Base-by-base conservation (phyloP, 2,113 vertebrate genomes). In the Lampris incognitus region DNA sequence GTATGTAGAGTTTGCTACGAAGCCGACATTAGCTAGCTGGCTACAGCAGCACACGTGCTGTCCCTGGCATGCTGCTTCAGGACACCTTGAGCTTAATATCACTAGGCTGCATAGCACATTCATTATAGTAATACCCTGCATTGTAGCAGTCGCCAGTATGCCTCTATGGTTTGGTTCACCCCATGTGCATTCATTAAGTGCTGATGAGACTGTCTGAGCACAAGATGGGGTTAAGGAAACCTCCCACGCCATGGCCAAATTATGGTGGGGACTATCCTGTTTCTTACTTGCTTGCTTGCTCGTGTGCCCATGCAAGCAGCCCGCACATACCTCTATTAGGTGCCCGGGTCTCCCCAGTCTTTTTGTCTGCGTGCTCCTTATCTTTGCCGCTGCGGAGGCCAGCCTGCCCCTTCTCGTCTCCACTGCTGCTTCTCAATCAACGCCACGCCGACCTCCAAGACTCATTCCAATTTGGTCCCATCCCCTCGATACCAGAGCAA, bases 401-500 rank as follows among this genome's bases (percentile, higher is more conserved):
- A 75, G 75, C 50, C 57, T 72, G 77, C 61, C 88, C 77, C 77
- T 69, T 68, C 76, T 76, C 56, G 24, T 81, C 84, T 79, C 76
- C 9, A 11, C 72, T 13, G 59, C 66, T 52, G 54, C 81, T 82
- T 87, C 88, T 89, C 85, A 85, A 87, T 92, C 90, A 89, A 77
- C 55, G 49, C 48, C 69, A 76, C 72, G 76, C 75, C 70, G 76
- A 73, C 86, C 86, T 82, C 84, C 70, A 70, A 77, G 85, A 86
- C 87, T 88, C 81, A 72, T 85, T 91, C 82, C 87, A 89, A 89
- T 91, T 88, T 85, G 82, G 82, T 86, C 70, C 76, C 24, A 36
- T 76, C 76, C 83, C 88, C 86, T 69, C 11, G 86, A 90, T 87
- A 78, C 85, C 59, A 58, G 72, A 88, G 91, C 90, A 91, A 91